phyloP scores from a whole-genome alignment of 1,140 invertebrate genomes.

The Drosophila truncata region DNA sequence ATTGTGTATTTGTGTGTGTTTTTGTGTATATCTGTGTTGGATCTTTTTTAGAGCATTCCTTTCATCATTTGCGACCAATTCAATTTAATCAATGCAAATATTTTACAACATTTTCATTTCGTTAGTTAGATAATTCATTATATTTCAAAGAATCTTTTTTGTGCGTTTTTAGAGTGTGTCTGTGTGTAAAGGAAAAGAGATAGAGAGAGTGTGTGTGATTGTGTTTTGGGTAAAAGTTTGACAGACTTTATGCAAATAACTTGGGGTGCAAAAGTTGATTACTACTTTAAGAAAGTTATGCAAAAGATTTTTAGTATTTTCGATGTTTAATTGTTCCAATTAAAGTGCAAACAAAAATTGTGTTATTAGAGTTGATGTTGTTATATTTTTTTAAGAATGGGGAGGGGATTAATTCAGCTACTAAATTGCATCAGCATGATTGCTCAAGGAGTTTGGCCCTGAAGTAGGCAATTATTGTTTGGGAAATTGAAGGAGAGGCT shows the following conservation, averaged over 20 bases:
- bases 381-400: neutral
- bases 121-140: conserved; percentile 34
- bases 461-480: neutral
- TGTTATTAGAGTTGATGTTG: conserved; percentile 30
- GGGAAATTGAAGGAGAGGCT: conserved; percentile 1
- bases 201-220: neutral
- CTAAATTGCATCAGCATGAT: conserved; percentile 41
- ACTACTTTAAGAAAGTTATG: conserved; percentile 60
- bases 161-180: conserved; percentile 26
- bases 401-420: conserved; percentile 3
- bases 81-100: conserved; percentile 58
- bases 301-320: conserved; percentile 44
- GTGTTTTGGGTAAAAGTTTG: conserved; percentile 33
- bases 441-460: neutral
- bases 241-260: conserved; percentile 51
- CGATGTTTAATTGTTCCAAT: conserved; percentile 43
- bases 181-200: conserved; percentile 23
- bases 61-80: conserved; percentile 57
- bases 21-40: conserved; percentile 27
- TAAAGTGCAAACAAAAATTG: conserved; percentile 62
- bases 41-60: conserved; percentile 46
- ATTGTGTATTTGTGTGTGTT: conserved; percentile 21
- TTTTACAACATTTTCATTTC: conserved; percentile 46
- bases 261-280: conserved; percentile 55
- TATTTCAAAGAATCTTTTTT: conserved; percentile 25